phyloP scores from a whole-genome alignment of 2,797 vertebrate species.

The Rhadinocentrus ornatus region DNA sequence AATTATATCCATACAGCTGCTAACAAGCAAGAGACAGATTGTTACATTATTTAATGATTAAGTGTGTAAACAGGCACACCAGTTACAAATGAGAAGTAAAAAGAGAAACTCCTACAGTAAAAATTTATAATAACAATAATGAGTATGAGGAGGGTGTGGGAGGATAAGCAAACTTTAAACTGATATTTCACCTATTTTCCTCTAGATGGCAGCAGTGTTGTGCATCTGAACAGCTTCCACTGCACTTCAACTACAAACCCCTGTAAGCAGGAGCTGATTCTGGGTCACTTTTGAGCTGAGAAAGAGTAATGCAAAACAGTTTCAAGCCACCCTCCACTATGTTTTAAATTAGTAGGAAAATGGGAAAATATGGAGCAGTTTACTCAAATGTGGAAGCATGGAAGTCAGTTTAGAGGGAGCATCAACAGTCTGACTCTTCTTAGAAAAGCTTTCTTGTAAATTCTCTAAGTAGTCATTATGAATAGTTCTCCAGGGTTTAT shows the following conservation, averaged over 20 bases:
- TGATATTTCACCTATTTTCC: background rate
- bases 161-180: background rate
- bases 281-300: constrained; percentile 9
- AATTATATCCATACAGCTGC: too few species aligned
- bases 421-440: background rate
- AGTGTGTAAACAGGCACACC: too few species aligned
- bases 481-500: too few species aligned
- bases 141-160: too few species aligned
- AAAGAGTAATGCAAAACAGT: background rate
- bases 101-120: background rate
- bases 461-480: too few species aligned
- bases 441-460: background rate
- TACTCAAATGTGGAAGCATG: background rate
- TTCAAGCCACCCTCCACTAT: background rate
- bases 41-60: too few species aligned
- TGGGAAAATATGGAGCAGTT: background rate
- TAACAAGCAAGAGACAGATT: too few species aligned
- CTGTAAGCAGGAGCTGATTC: constrained; percentile 10
- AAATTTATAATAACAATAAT: too few species aligned
- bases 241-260: background rate
- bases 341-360: background rate
- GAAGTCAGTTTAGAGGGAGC: background rate
- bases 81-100: too few species aligned
- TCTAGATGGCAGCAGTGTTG: constrained; percentile 57
- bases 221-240: background rate